Conservation (phyloP, 1,140 invertebrate species). For the Cecropterus lyciades region DNA sequence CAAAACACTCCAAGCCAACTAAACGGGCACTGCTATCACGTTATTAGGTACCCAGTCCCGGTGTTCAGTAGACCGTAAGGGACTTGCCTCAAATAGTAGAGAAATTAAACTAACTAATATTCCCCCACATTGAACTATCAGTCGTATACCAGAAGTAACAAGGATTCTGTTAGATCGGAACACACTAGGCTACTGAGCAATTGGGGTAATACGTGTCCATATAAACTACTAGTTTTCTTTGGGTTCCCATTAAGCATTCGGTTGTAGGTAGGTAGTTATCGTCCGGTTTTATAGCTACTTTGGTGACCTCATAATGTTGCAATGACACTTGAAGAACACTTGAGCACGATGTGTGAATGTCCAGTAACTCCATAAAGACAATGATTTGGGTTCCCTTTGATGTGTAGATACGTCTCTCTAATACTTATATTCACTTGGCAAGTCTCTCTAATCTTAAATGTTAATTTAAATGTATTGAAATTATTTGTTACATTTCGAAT, state of each 20-base stretch:
- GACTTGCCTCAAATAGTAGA: slow-evolving; percentile 48
- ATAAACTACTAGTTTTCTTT: slow-evolving; percentile 58
- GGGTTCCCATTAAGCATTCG: slow-evolving; percentile 47
- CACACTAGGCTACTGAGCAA: slow-evolving; percentile 39
- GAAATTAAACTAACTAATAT: slow-evolving; percentile 42
- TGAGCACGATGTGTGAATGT: neutral
- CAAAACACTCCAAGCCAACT: slow-evolving; percentile 39
- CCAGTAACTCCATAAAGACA: neutral
- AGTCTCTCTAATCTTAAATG: no score
- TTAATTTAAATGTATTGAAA: no score
- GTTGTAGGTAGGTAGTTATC: slow-evolving; percentile 39
- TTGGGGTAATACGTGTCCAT: slow-evolving; percentile 54
- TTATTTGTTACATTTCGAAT: no score
- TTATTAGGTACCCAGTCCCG: slow-evolving; percentile 56
- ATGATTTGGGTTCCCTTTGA: neutral
- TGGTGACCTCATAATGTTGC: slow-evolving; percentile 16
- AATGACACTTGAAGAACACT: neutral
- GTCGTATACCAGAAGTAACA: slow-evolving; percentile 24
- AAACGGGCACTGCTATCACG: slow-evolving; percentile 53
- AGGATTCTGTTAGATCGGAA: slow-evolving; percentile 19
- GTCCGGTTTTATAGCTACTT: slow-evolving; percentile 12
- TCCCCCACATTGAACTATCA: slow-evolving; percentile 22
- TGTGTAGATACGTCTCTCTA: neutral
- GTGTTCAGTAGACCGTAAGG: slow-evolving; percentile 53
- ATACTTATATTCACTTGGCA: no score